phyloP scores from a whole-genome alignment of 2,113 vertebrate species.

The Etia nguti region DNA sequence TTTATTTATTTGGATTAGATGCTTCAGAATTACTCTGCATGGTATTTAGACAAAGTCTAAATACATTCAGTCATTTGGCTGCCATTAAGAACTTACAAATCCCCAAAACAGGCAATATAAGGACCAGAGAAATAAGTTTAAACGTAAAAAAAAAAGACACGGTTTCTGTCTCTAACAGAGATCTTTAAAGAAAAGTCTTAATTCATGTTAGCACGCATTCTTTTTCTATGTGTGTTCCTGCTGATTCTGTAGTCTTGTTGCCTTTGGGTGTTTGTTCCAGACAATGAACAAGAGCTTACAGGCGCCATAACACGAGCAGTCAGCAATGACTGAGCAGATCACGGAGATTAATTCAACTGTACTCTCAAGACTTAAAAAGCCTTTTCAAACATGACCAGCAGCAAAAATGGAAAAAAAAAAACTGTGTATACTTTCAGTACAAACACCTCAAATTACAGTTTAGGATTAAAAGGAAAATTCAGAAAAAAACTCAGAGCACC shows the following conservation, averaged over 20 bases:
- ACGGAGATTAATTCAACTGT: not conserved
- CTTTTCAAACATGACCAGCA: not conserved
- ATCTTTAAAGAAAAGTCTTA: not conserved
- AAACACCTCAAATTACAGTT: not conserved
- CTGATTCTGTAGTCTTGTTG: constrained; percentile 1
- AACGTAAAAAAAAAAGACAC: not conserved
- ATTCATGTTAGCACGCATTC: not conserved
- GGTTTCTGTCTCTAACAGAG: not conserved
- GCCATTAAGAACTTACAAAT: not conserved
- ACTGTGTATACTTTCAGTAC: not conserved
- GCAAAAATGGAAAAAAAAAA: not conserved
- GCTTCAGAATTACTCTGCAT: not conserved
- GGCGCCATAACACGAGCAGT: not conserved
- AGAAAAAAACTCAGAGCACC: not conserved
- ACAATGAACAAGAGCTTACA: not conserved
- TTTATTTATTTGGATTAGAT: not conserved
- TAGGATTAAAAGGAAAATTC: not conserved
- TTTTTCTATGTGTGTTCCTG: not conserved
- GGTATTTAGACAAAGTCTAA: not conserved
- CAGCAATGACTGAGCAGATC: not conserved
- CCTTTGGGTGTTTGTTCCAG: constrained; percentile 8
- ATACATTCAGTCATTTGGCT: not conserved
- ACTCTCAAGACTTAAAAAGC: not conserved
- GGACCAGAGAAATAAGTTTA: not conserved
- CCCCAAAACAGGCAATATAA: not conserved